These are phyloP conservation scores for Microcebus griseorufus DNA, from an alignment of 2,113 vertebrate genomes.

Conservation along the genomic window DNA sequence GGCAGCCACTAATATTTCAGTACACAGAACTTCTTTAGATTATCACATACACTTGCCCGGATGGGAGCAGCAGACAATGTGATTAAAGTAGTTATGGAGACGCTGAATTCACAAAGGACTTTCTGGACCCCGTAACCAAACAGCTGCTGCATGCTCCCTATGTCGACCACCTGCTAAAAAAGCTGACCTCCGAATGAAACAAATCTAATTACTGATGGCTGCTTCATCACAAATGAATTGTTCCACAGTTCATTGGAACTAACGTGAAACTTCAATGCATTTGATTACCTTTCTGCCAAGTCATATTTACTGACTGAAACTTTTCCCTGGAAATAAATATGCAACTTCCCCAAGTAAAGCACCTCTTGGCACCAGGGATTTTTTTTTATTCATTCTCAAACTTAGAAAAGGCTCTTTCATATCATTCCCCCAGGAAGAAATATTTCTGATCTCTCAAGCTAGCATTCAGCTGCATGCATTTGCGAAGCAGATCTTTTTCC, in stretches of 20 bases:
- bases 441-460: constrained; percentile 52
- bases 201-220: constrained; percentile 72
- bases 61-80: background rate
- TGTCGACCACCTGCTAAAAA: constrained; percentile 81
- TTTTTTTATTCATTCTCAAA: constrained; percentile 66
- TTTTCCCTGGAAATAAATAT: constrained; percentile 68
- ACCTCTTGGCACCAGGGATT: background rate
- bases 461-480: constrained; percentile 45
- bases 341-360: constrained; percentile 70
- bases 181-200: constrained; percentile 73
- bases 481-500: constrained; percentile 54
- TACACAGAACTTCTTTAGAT: constrained; percentile 21
- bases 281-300: constrained; percentile 70
- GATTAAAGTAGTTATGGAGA: constrained; percentile 59
- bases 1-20: background rate
- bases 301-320: constrained; percentile 64
- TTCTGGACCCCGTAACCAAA: constrained; percentile 46
- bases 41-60: constrained; percentile 7
- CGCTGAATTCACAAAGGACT: background rate
- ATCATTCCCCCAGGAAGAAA: constrained; percentile 39
- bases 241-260: constrained; percentile 65
- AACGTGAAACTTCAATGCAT: constrained; percentile 69
- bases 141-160: background rate
- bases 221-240: constrained; percentile 73
- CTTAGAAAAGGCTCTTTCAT: constrained; percentile 57